Evolutionary conservation across 1,140 invertebrate species (phyloP).

Genomic region (Drosophila arizonae): DNA sequence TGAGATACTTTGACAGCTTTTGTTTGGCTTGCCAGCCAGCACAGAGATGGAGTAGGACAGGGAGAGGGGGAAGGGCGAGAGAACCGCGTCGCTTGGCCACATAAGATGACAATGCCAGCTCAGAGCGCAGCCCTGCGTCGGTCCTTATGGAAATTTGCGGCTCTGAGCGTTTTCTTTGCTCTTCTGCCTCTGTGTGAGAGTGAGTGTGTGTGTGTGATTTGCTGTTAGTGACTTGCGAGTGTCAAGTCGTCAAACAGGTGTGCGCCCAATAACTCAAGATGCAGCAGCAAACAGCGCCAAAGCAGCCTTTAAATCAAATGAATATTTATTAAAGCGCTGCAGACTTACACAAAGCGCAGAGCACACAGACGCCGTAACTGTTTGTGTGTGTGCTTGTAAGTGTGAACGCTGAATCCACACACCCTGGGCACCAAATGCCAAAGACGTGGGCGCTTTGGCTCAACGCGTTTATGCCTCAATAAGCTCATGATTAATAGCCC

Average conservation of each 20-base stretch:
- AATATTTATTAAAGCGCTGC: slow-evolving; percentile 69
- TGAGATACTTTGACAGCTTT: slow-evolving; percentile 70
- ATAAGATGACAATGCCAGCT: slow-evolving; percentile 49
- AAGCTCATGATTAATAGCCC: slow-evolving; percentile 79
- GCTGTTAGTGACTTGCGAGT: slow-evolving; percentile 25
- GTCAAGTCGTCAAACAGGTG: slow-evolving; percentile 62
- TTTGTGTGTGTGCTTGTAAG: slow-evolving; percentile 3
- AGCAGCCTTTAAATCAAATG: slow-evolving; percentile 58
- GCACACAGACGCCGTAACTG: background rate
- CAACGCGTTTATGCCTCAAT: slow-evolving; percentile 76
- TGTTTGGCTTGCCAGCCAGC: slow-evolving; percentile 45
- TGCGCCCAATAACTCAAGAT: slow-evolving; percentile 50
- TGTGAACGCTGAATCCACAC: background rate
- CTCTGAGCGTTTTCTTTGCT: slow-evolving; percentile 43
- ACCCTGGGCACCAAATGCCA: slow-evolving; percentile 44
- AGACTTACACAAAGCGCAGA: slow-evolving; percentile 4
- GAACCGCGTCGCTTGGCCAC: slow-evolving; percentile 24
- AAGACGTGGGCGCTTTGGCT: slow-evolving; percentile 62
- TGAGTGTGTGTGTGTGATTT: slow-evolving; percentile 24
- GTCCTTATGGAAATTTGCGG: slow-evolving; percentile 66
- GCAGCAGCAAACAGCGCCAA: slow-evolving; percentile 28
- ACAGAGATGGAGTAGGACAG: background rate
- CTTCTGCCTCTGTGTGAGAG: slow-evolving; percentile 20
- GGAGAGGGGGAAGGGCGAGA: background rate
- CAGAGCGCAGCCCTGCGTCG: slow-evolving; percentile 21